Evolutionary conservation across 1,140 invertebrate species (phyloP).

Genomic region (Drosophila ironensis): DNA sequence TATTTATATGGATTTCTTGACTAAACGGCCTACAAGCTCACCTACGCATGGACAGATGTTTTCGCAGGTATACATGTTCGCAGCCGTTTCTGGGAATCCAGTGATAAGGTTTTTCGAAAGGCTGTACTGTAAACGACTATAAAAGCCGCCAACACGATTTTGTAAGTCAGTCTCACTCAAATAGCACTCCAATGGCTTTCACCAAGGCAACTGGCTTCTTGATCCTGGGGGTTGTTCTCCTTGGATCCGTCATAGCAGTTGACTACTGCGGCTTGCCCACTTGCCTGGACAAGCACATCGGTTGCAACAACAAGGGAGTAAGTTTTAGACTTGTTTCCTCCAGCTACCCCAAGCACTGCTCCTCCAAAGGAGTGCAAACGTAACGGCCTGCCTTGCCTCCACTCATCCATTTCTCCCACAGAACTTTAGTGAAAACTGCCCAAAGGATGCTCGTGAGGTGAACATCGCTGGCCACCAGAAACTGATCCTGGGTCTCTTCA

Average conservation of each 20-base stretch:
- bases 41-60: not conserved
- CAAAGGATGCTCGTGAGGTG: slow-evolving; percentile 43
- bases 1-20: too few species aligned
- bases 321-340: too few species aligned
- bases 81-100: not conserved
- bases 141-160: not conserved
- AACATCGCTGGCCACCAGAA: slow-evolving; percentile 46
- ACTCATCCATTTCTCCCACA: not conserved
- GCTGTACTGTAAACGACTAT: not conserved
- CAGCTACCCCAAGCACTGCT: too few species aligned
- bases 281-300: slow-evolving; percentile 65
- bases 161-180: not conserved
- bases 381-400: rapidly evolving
- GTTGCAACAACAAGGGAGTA: slow-evolving; percentile 69
- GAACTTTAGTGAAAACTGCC: slow-evolving; percentile 57
- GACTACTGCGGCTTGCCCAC: slow-evolving; percentile 68
- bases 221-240: slow-evolving; percentile 1
- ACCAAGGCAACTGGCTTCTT: slow-evolving; percentile 15
- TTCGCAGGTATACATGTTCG: too few species aligned
- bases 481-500: slow-evolving; percentile 50
- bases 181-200: not conserved
- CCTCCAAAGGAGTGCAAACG: too few species aligned
- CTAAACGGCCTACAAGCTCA: too few species aligned
- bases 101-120: not conserved
- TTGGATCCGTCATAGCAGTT: not conserved